Percentiles rank a stretch among this genome's conserved stretches.
These are phyloP conservation scores for Macrotis lagotis DNA, from an alignment of 2,113 vertebrate genomes.

Conservation along the genomic window DNA sequence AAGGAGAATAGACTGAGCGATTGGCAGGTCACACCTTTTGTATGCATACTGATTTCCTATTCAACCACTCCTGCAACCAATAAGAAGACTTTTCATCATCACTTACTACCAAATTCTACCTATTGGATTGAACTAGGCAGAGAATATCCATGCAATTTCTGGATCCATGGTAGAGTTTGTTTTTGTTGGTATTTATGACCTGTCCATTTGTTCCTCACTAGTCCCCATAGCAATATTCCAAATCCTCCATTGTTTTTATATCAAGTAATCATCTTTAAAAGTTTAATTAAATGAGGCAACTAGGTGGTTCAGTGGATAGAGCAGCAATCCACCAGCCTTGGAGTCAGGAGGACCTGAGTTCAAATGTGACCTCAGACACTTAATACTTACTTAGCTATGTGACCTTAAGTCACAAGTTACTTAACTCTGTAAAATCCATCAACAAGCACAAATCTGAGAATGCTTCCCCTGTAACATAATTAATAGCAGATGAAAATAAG, in stretches of 20 bases:
- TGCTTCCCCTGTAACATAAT: neutral
- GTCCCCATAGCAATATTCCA: neutral
- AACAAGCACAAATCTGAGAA: neutral
- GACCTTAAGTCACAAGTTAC: too few species aligned
- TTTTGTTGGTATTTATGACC: neutral
- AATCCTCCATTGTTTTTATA: neutral
- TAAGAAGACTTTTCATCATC: neutral
- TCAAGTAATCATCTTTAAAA: neutral
- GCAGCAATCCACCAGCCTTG: too few species aligned
- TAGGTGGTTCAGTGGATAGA: too few species aligned
- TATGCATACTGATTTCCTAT: neutral
- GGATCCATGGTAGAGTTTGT: neutral
- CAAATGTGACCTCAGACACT: too few species aligned
- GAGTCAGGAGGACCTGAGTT: too few species aligned
- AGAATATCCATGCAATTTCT: neutral
- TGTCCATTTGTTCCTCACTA: neutral
- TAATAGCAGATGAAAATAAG: neutral
- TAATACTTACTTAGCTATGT: too few species aligned
- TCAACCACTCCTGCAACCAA: neutral
- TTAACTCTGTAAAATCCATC: neutral
- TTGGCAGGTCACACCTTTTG: neutral
- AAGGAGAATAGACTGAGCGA: neutral
- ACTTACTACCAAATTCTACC: neutral
- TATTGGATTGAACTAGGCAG: neutral
- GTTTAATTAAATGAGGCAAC: too few species aligned